A percentile compares a stretch with the other conserved stretches of the same genome.
phyloP scores from a whole-genome alignment of 2,797 vertebrate genomes.

The Picus viridis region DNA sequence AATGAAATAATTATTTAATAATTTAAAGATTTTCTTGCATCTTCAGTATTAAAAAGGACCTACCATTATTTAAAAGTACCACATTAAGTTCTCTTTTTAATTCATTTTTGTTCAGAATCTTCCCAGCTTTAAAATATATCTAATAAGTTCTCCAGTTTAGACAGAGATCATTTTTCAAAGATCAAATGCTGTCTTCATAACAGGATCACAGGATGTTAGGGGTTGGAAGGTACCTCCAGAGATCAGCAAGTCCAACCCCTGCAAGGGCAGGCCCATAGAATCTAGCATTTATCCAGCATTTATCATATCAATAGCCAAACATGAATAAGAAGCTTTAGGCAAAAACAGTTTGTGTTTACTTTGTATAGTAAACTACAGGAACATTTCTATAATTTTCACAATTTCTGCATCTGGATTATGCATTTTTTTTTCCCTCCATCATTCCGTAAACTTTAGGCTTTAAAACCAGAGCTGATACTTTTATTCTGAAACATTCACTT shows the following conservation, averaged over 20 bases:
- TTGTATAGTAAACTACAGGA: background rate
- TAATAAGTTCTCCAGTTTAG: background rate
- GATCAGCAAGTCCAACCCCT: no score
- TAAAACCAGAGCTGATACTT: background rate
- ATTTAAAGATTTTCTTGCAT: conserved; percentile 8
- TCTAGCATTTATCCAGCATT: background rate
- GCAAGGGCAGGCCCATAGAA: no score
- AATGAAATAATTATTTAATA: background rate
- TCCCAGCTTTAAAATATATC: conserved; percentile 12
- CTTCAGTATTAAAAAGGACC: background rate
- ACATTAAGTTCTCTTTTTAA: background rate
- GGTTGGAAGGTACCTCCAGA: no score
- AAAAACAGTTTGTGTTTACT: background rate
- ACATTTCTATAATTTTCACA: background rate
- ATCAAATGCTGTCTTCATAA: conserved; percentile 10
- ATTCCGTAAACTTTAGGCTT: background rate
- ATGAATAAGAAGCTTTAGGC: background rate
- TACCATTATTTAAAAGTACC: background rate
- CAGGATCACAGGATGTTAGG: no score
- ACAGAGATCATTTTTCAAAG: conserved; percentile 29
- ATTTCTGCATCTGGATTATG: background rate
- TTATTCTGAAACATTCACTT: background rate
- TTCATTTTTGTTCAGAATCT: background rate
- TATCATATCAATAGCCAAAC: conserved; percentile 32
- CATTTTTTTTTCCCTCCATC: background rate